phyloP scores from a whole-genome alignment of 2,113 vertebrate species.

The Proteles cristata region DNA sequence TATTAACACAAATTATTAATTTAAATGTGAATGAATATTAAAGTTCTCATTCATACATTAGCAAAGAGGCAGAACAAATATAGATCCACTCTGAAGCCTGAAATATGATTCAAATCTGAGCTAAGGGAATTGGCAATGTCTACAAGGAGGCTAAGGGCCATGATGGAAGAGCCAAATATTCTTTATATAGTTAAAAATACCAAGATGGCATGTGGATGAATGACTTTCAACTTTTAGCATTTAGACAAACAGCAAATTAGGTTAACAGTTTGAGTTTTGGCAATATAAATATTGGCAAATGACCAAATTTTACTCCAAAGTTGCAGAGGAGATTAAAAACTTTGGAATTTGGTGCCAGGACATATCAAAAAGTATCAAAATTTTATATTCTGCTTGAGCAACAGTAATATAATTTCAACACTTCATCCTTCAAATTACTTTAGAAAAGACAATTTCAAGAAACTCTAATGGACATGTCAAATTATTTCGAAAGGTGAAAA shows the following conservation, averaged over 20 bases:
- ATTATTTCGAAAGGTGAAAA: conserved; percentile 25
- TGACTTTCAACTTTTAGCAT: not conserved
- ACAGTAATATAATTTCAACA: not conserved
- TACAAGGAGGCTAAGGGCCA: not conserved
- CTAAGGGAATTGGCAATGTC: not conserved
- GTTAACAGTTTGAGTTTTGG: not conserved
- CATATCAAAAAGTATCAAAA: not conserved
- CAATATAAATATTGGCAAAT: not conserved
- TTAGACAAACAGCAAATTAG: conserved; percentile 6
- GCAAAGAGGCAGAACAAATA: not conserved
- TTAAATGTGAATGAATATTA: conserved; percentile 19
- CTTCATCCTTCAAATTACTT: not conserved
- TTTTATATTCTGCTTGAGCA: not conserved
- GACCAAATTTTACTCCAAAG: not conserved
- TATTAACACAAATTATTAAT: not conserved
- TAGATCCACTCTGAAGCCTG: not conserved
- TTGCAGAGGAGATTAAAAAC: conserved; percentile 3
- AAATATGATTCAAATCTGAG: conserved; percentile 15
- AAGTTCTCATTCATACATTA: not conserved
- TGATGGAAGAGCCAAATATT: not conserved
- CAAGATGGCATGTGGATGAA: not conserved
- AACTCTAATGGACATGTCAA: not conserved
- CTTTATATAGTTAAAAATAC: conserved; percentile 23
- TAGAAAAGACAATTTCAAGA: not conserved
- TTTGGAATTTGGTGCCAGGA: not conserved